Evolutionary conservation across 53 echinoderm and acorn worm species (phyloP), one percentile per base, ranked within the genome.

Genomic region (Actinopyga echinites): DNA sequence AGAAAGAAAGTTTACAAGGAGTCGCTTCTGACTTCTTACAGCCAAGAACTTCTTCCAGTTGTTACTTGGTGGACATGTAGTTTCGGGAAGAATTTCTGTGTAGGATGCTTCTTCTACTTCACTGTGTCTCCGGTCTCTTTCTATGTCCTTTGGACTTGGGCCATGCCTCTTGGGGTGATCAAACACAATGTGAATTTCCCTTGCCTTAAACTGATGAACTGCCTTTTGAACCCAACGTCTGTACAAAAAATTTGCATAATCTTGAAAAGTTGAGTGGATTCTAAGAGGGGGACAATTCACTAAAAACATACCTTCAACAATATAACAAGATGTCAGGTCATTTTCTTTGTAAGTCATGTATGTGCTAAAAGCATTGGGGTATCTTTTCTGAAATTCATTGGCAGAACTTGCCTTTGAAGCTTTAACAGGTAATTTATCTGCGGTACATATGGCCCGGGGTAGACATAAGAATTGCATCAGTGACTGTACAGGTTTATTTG

Each of bases 101-200:
- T 57, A 57, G 2, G 45, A 58, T 13, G 49, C 54, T 12, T 63
- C 79, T 45, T 45, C 30, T 6, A 5, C 30, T 21, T 56, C 61
- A 22, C 31, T 30, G 52, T 88, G 82, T 33, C 88, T 69, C 9
- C 88, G 28, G 30, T 22, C 22, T 75, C 79, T 36, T 30, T 88
- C 83, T 15, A 83, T 29, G 33, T 74, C 69, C 54, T 88, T 88
- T 19, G 83, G 88, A 32, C 82, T 83, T 5, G 56, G 36, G 0
- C 80, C 57, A 68, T 89, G 73, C 22, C 84, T 55, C 33, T 79
- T 44, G 0, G 89, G 79, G 66, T 84, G 89, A 67, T 89, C 85
- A 30, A 84, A 89, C 17, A 89, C 80, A 34, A 79, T 58, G 43
- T 84, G 85, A 5, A 89, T 56, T 44, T 84, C 84, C 13, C 23